Conservation (phyloP, 2,113 vertebrate species). For the Zootoca vivipara region DNA sequence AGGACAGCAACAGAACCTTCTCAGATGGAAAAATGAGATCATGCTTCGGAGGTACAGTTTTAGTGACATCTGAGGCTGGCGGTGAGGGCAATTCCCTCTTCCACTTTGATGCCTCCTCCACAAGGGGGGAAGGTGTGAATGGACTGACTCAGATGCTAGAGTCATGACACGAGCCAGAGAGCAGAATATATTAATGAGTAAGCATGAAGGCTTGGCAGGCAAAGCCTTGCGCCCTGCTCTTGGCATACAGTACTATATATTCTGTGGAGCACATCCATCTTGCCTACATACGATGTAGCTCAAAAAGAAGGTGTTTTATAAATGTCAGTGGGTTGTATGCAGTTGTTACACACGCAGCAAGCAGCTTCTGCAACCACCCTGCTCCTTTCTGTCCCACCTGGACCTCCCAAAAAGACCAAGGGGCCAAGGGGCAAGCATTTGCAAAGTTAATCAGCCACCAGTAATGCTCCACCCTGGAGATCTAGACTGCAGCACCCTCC, state of each 20-base stretch:
- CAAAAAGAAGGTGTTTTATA: not conserved
- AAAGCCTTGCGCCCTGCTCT: not conserved
- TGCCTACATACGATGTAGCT: not conserved
- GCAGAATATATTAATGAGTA: not conserved
- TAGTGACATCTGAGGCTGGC: not conserved
- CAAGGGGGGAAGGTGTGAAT: not conserved
- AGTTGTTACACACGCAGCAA: not conserved
- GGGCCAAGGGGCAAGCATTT: not conserved
- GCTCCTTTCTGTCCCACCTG: not conserved
- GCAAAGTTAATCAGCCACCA: not conserved
- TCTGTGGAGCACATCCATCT: not conserved
- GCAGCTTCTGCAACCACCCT: not conserved
- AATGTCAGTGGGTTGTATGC: not conserved
- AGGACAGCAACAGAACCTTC: not conserved
- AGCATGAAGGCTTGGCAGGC: not conserved
- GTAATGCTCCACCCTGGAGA: not conserved
- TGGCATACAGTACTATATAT: not conserved
- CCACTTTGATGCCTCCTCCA: not conserved
- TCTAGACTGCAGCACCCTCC: not conserved
- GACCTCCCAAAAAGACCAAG: not conserved
- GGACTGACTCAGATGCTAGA: not conserved
- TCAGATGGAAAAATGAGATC: not conserved
- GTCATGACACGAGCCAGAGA: not conserved
- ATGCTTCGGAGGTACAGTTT: no score
- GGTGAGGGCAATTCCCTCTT: not conserved